phyloP scores from a whole-genome alignment of 2,113 vertebrate species.

The Syrmaticus mikado region DNA sequence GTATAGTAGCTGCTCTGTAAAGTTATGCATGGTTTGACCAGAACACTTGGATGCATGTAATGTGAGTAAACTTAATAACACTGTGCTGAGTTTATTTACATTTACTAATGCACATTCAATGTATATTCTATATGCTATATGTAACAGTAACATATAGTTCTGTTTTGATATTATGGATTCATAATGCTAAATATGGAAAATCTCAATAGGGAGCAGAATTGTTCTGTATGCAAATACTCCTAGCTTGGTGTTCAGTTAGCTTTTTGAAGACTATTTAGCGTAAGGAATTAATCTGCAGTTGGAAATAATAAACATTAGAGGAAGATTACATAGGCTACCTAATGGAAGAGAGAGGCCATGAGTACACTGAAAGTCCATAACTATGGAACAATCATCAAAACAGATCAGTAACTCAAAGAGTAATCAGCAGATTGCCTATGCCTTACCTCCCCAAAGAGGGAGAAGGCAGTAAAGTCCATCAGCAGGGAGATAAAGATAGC shows the following conservation, averaged over 20 bases:
- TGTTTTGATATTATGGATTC: background rate
- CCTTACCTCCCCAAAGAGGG: constrained; percentile 40
- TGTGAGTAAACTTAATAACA: background rate
- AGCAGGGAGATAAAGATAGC: constrained; percentile 62
- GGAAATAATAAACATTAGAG: background rate
- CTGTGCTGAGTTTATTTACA: background rate
- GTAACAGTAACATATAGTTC: background rate
- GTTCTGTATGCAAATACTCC: background rate
- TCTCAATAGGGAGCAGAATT: background rate
- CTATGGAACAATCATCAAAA: constrained; percentile 47
- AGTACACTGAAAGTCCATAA: background rate
- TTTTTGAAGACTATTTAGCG: background rate
- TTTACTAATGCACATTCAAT: background rate
- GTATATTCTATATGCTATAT: background rate
- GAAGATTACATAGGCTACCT: background rate
- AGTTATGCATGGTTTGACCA: background rate
- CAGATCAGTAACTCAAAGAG: constrained; percentile 25
- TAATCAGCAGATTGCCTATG: constrained; percentile 64
- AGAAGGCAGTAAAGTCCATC: constrained; percentile 61
- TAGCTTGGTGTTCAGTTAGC: background rate
- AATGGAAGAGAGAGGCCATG: background rate
- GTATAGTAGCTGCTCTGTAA: background rate
- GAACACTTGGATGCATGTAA: background rate
- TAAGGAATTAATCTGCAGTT: background rate
- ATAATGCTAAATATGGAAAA: background rate